Evolutionary conservation across 2,888 invertebrate genomes (phyloP), one percentile per base, ranked within the genome.

Genomic region (Hyppa rectilinea): DNA sequence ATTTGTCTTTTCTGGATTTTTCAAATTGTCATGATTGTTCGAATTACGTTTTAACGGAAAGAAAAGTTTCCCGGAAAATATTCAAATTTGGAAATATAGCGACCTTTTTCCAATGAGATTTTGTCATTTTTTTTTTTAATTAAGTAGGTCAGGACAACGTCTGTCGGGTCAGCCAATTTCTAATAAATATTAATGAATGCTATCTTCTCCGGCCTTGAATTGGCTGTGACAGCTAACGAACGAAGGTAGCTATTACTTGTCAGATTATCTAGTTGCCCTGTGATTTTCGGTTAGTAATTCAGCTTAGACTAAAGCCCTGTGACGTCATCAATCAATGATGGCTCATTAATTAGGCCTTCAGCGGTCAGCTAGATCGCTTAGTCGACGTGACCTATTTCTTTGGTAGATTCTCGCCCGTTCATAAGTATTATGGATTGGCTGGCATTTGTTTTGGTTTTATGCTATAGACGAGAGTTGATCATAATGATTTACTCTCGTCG

Each of bases 301-400:
- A 60, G 71, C 23, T 52, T 29, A 14, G 34, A 55, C 62, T 73
- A 56, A 70, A 75, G 52, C 74, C 63, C 71, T 72, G 61, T 68
- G 61, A 66, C 60, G 58, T 61, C 72, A 82, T 84, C 67, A 82
- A 84, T 84, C 79, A 84, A 49, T 40, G 45, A 49, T 49, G 26
- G 45, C 61, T 71, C 75, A 84, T 84, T 80, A 80, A 80, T 83
- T 82, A 82, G 67, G 62, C 56, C 38, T 62, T 55, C 34, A 47
- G 26, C 40, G 66, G 64, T 64, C 45, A 64, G 47, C 67, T 63
- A 52, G 52, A 66, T 36, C 65, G 63, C 60, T 69, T 60, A 49
- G 49, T 34, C 23, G n/a, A 23, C 36, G 49, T 81, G 78, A 78
- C 75, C 81, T 69, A 78, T 66, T 69, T 81, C 66, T 81, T 78